phyloP scores from a whole-genome alignment of 2,888 invertebrate genomes.

The Hirtodrosophila trivittata region DNA sequence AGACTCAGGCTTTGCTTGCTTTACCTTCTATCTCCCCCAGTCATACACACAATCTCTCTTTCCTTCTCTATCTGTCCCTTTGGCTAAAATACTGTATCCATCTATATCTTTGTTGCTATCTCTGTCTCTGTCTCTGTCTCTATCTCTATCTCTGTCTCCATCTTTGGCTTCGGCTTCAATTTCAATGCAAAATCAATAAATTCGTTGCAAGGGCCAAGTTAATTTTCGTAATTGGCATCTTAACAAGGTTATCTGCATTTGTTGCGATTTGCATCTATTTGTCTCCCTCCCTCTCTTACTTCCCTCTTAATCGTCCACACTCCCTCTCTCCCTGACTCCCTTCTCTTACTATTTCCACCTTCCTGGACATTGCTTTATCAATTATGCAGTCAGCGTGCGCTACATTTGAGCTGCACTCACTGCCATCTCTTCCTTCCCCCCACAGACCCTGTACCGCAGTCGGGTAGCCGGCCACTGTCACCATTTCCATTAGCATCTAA shows the following conservation, averaged over 20 bases:
- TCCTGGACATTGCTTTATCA: slow-evolving; percentile 51
- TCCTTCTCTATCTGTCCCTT: not conserved
- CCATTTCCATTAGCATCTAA: slow-evolving; percentile 69
- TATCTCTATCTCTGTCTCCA: not conserved
- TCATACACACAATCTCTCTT: not conserved
- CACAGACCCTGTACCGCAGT: not conserved
- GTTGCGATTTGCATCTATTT: slow-evolving; percentile 62
- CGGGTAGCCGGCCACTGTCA: slow-evolving; percentile 22
- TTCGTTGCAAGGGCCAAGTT: slow-evolving; percentile 68
- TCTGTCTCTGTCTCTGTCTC: not conserved
- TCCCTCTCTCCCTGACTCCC: not conserved
- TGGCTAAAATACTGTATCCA: not conserved
- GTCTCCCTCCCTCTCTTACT: slow-evolving; percentile 20
- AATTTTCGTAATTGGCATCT: slow-evolving; percentile 79
- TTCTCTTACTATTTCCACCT: not conserved
- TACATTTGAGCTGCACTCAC: slow-evolving; percentile 50
- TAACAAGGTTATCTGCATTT: slow-evolving; percentile 77
- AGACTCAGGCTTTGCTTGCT: slow-evolving; percentile 3
- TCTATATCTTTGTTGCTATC: not conserved
- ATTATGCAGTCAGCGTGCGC: slow-evolving; percentile 73
- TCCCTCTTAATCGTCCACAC: not conserved
- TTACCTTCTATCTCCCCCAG: not conserved
- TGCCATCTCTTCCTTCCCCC: not conserved
- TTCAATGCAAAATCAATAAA: slow-evolving; percentile 75
- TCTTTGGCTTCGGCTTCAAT: slow-evolving; percentile 48